These are phyloP conservation scores for Cricetomys ansorgei DNA, from an alignment of 2,113 vertebrate species.

Conservation along the genomic window DNA sequence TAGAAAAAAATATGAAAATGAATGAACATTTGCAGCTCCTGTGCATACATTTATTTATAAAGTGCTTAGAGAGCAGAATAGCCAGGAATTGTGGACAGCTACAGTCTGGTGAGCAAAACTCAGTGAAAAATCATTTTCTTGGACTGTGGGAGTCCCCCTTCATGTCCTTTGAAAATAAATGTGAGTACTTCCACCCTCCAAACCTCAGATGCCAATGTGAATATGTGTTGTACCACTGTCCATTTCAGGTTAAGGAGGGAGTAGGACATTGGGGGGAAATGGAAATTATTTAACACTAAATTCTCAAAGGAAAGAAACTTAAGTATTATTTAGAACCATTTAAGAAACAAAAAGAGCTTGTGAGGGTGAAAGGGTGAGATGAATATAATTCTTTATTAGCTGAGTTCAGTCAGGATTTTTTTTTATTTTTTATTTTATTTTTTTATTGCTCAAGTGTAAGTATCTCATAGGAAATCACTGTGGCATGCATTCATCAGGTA, in stretches of 20 bases:
- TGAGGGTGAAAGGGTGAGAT: not conserved
- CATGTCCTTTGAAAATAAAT: conserved; percentile 17
- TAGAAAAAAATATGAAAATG: conserved; percentile 43
- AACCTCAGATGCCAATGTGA: conserved; percentile 8
- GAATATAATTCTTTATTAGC: not conserved
- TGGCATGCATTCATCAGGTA: not conserved
- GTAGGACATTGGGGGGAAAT: not conserved
- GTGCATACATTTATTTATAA: conserved; percentile 67
- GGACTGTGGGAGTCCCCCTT: not conserved
- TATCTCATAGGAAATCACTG: not conserved
- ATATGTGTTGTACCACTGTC: not conserved
- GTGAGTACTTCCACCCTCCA: not conserved
- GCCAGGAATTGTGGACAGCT: conserved; percentile 37
- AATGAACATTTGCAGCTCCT: conserved; percentile 51
- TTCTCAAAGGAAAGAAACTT: not conserved
- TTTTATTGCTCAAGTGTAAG: not conserved
- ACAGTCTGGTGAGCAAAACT: conserved; percentile 57
- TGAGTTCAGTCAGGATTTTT: not conserved
- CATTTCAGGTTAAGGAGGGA: not conserved
- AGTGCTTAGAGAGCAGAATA: conserved; percentile 72
- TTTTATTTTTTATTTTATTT: not conserved
- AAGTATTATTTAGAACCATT: not conserved
- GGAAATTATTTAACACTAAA: conserved; percentile 6
- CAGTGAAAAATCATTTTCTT: conserved; percentile 42
- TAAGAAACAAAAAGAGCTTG: not conserved